Conservation (phyloP, 2,113 vertebrate species). For the Rafetus swinhoei region DNA sequence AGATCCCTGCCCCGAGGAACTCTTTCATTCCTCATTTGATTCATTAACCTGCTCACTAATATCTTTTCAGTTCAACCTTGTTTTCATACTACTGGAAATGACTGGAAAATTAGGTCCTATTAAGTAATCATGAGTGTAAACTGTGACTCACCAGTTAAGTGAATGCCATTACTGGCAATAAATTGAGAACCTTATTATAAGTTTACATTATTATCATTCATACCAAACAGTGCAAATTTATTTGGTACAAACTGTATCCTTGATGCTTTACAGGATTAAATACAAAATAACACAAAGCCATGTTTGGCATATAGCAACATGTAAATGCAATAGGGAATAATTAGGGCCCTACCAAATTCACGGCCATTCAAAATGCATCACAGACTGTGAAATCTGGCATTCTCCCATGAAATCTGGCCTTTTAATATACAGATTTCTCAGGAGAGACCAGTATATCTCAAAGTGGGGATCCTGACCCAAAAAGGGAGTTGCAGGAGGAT, state of each 20-base stretch:
- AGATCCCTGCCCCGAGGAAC: background rate
- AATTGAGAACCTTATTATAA: constrained; percentile 55
- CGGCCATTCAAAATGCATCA: no score
- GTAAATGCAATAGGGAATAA: background rate
- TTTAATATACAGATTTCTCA: no score
- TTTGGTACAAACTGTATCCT: constrained; percentile 52
- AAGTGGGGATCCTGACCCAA: no score
- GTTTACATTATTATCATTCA: constrained; percentile 40
- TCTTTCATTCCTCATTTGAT: constrained; percentile 36
- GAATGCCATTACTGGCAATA: constrained; percentile 58
- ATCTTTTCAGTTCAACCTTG: constrained; percentile 35
- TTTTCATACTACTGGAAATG: constrained; percentile 58
- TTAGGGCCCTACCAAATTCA: no score
- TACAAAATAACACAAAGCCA: constrained; percentile 31
- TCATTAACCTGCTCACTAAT: constrained; percentile 60
- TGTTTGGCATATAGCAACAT: background rate
- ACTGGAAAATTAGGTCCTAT: constrained; percentile 70
- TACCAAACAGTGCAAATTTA: constrained; percentile 58
- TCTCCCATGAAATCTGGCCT: no score
- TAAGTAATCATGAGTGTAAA: constrained; percentile 68
- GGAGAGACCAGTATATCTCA: no score
- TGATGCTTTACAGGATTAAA: constrained; percentile 34
- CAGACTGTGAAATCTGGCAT: no score
- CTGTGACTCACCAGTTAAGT: constrained; percentile 65
- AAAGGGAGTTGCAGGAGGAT: no score